These are phyloP conservation scores for Cenopis cana DNA, from an alignment of 2,888 invertebrate species.

Conservation along the genomic window DNA sequence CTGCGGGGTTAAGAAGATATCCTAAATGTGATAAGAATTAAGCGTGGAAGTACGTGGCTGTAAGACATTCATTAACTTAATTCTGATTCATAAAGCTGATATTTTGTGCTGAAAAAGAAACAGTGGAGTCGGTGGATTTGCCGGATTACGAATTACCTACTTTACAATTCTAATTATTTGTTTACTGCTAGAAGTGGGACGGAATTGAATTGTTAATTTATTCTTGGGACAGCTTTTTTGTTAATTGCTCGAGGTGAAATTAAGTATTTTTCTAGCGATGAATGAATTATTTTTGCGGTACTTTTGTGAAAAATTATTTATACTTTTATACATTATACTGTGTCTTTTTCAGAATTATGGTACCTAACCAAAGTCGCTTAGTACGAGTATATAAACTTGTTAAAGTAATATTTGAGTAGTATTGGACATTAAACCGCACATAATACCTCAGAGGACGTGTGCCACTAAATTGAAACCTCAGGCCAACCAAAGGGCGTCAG, in stretches of 20 bases:
- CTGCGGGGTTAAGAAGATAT: slow-evolving; percentile 36
- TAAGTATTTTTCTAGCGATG: slow-evolving; percentile 39
- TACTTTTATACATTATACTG: too few relatives aligned
- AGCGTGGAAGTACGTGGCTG: slow-evolving; percentile 41
- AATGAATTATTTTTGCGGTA: slow-evolving; percentile 36
- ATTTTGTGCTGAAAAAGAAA: slow-evolving; percentile 48
- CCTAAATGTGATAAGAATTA: slow-evolving; percentile 44
- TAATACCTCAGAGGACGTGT: slow-evolving; percentile 22
- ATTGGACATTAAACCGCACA: slow-evolving; percentile 5
- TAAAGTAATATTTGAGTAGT: background rate
- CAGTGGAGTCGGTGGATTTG: slow-evolving; percentile 52
- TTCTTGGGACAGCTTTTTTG: slow-evolving; percentile 66
- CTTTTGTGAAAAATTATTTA: background rate
- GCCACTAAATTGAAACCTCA: slow-evolving; percentile 61
- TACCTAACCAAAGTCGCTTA: background rate
- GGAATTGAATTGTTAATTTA: slow-evolving; percentile 72
- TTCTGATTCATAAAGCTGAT: slow-evolving; percentile 46
- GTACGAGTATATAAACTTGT: background rate
- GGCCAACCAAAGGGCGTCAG: slow-evolving; percentile 53
- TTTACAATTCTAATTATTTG: slow-evolving; percentile 76
- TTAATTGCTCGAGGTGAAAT: slow-evolving; percentile 57
- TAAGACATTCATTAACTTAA: slow-evolving; percentile 43
- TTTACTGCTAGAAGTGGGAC: slow-evolving; percentile 60
- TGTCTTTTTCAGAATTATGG: background rate
- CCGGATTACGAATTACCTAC: slow-evolving; percentile 65